Conservation (phyloP, 2,888 invertebrate genomes). For the Thera britannica region DNA sequence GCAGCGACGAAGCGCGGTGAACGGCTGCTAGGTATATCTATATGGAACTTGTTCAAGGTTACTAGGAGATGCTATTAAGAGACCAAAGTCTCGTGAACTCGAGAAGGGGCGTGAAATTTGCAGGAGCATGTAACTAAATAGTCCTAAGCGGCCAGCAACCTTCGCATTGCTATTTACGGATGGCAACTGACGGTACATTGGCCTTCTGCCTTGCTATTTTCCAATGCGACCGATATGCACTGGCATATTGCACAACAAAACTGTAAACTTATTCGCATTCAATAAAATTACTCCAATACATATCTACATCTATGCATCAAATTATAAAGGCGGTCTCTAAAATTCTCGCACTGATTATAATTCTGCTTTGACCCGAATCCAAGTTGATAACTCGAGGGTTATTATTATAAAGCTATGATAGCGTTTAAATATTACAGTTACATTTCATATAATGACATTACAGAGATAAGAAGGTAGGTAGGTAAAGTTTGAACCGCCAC, state of each 20-base stretch:
- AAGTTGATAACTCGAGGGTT: too few species aligned
- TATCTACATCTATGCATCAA: not conserved
- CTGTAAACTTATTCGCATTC: constrained; percentile 47
- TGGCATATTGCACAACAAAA: constrained; percentile 59
- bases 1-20: constrained; percentile 25
- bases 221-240: constrained; percentile 65
- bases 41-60: constrained; percentile 44
- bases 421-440: too few species aligned
- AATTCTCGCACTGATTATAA: too few species aligned
- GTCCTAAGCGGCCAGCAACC: constrained; percentile 75
- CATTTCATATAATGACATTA: too few species aligned
- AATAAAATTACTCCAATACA: constrained; percentile 13
- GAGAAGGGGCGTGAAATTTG: constrained; percentile 50
- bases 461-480: too few species aligned
- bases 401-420: too few species aligned
- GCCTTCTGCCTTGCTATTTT: constrained; percentile 76
- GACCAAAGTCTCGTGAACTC: constrained; percentile 36
- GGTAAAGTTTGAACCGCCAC: too few species aligned
- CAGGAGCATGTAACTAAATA: constrained; percentile 61
- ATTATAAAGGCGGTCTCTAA: too few species aligned
- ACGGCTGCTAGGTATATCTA: constrained; percentile 24
- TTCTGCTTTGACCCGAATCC: too few species aligned
- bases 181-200: constrained; percentile 71
- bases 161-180: constrained; percentile 77
- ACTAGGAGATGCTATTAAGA: constrained; percentile 40